These are phyloP conservation scores for Drosophila rellima DNA, from an alignment of 2,888 invertebrate species.

Conservation along the genomic window DNA sequence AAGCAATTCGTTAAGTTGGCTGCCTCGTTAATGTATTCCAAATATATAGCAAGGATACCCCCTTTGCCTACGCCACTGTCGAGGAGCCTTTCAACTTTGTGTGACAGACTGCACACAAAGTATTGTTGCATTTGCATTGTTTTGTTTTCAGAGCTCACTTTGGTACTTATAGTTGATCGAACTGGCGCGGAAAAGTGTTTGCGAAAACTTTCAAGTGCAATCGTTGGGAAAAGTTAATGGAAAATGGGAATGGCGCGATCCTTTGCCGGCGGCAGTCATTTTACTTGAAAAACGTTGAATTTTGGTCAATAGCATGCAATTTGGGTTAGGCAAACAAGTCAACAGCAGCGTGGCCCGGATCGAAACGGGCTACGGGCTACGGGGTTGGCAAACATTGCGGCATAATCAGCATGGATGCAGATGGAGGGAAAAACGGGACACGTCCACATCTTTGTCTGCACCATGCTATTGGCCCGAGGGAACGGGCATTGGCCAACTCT, in stretches of 20 bases:
- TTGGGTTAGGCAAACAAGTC: constrained; percentile 77
- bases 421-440: not conserved
- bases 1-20: not conserved
- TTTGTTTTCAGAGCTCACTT: constrained; percentile 24
- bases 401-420: constrained; percentile 63
- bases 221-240: constrained; percentile 55
- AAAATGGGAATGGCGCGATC: constrained; percentile 40
- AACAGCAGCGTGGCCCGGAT: constrained; percentile 31
- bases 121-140: constrained; percentile 36
- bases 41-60: not conserved
- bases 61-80: not conserved
- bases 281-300: constrained; percentile 67
- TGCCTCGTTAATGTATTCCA: not conserved
- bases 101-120: constrained; percentile 27
- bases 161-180: constrained; percentile 64
- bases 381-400: constrained; percentile 69
- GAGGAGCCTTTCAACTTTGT: not conserved
- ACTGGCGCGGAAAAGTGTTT: constrained; percentile 57
- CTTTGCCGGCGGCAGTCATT: constrained; percentile 23
- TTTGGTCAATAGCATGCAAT: constrained; percentile 75
- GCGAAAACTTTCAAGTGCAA: constrained; percentile 67
- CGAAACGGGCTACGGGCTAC: constrained; percentile 8
- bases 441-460: constrained; percentile 54
- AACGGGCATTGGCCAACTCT: constrained; percentile 52
- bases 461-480: constrained; percentile 64